Evolutionary conservation across 1,140 invertebrate species (phyloP), one percentile per base, ranked within the genome.

Genomic region (Anastatus disparis): DNA sequence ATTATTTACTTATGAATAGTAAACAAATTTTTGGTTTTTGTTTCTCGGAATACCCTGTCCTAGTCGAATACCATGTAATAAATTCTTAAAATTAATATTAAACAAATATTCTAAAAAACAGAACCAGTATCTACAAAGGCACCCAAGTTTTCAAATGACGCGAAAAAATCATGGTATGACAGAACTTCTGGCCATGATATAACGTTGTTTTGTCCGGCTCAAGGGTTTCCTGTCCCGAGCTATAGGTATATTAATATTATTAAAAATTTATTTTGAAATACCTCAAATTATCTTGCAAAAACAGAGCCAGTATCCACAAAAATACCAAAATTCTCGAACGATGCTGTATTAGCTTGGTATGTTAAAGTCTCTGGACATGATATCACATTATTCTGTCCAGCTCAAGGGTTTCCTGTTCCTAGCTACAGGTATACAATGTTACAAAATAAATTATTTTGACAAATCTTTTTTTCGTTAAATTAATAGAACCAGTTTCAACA

Each of bases 81-180:
- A 10, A 35, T 6, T 35, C 31, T 4, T 4, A 35, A 6, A 35
- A 20, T 26, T 38, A 62, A 63, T 3, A 12, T 52, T 59, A 35
- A 12, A 31, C n/a, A 50, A 22, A 58, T 58, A 53, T 64, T 58
- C 40, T 38, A 29, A 29, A 72, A 82, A 83, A 70, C 84, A 94
- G 93, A 94, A 77, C 93, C 93, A 24, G 88, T 94, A 74, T 90
- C 91, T 80, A 90, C 90, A 76, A 92, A 92, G 67, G 88, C 90
- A 48, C 93, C 93, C 29, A 92, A 92, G 84, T 89, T 95, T 80
- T 91, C 91, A 48, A 90, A 90, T 73, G 90, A 88, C 70, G 91
- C 90, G 81, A 88, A 88, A 79, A 89, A 87, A 86, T 88, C 87
- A 76, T 89, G 87, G 71, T 90, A 89, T 78, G 69, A 82, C 59